Evolutionary conservation across 2,888 invertebrate genomes (phyloP).

Genomic region (Amphipoea oculea): DNA sequence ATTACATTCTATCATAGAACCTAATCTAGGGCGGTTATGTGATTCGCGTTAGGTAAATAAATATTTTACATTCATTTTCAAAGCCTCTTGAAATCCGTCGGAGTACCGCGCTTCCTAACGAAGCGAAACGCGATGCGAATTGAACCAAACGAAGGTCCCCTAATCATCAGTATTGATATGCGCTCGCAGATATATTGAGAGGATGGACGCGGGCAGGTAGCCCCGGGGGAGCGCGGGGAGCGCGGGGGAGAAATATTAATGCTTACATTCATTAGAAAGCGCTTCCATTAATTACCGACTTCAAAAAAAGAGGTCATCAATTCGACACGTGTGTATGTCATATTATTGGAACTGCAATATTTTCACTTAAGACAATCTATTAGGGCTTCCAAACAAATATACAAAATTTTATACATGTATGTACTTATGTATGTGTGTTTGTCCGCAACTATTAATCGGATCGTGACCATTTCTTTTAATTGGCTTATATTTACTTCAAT

Average conservation of each 20-base stretch:
- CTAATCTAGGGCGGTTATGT: background rate
- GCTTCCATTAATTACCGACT: background rate
- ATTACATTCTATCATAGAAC: background rate
- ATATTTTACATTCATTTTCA: background rate
- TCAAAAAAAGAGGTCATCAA: too few relatives aligned
- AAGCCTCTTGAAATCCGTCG: background rate
- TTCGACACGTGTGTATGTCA: too few relatives aligned
- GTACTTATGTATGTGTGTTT: too few relatives aligned
- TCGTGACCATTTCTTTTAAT: too few relatives aligned
- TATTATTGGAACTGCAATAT: too few relatives aligned
- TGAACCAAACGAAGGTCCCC: slow-evolving; percentile 2
- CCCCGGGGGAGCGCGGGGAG: background rate
- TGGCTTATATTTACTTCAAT: too few relatives aligned
- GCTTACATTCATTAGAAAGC: background rate
- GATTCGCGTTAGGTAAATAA: background rate
- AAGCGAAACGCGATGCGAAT: background rate
- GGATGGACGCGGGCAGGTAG: background rate
- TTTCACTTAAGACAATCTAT: too few relatives aligned
- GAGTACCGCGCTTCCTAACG: background rate
- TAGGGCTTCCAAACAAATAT: too few relatives aligned
- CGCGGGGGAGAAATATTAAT: background rate
- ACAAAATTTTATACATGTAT: too few relatives aligned
- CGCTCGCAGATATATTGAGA: slow-evolving; percentile 21
- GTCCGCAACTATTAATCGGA: too few relatives aligned
- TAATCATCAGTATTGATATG: slow-evolving; percentile 13